Conservation (phyloP, 2,888 invertebrate genomes). For the Trichacis sp. region DNA sequence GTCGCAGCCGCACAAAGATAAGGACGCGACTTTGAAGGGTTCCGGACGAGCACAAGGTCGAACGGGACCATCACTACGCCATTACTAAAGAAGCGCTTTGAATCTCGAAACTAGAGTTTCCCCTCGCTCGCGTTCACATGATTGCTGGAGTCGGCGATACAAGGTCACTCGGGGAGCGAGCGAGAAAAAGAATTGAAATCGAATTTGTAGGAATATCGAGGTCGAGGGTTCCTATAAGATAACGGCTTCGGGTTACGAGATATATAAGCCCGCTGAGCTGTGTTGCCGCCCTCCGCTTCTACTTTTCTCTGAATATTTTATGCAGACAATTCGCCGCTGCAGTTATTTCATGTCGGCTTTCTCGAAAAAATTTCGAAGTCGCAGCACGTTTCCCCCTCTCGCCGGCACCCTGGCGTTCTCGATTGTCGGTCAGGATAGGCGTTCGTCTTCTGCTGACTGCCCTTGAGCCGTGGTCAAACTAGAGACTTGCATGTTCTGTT, state of each 20-base stretch:
- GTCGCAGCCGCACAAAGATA: slow-evolving; percentile 7
- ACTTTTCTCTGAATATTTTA: slow-evolving; percentile 64
- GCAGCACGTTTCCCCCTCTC: slow-evolving; percentile 54
- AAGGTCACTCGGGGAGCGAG: slow-evolving; percentile 12
- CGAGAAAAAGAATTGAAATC: slow-evolving; percentile 33
- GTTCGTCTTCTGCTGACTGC: slow-evolving; percentile 27
- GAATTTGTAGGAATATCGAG: slow-evolving; percentile 46
- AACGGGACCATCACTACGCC: slow-evolving; percentile 13
- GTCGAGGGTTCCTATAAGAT: slow-evolving; percentile 50
- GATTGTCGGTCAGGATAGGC: slow-evolving; percentile 55
- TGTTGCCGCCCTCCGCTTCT: slow-evolving; percentile 41
- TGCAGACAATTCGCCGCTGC: slow-evolving; percentile 65
- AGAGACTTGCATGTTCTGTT: too few species aligned
- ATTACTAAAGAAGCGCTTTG: background rate
- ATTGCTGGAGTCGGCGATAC: slow-evolving; percentile 12
- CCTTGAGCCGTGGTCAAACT: too few species aligned
- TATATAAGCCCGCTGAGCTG: slow-evolving; percentile 50
- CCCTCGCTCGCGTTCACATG: background rate
- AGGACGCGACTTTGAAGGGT: slow-evolving; percentile 10
- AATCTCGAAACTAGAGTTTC: background rate
- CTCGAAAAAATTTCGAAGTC: slow-evolving; percentile 58
- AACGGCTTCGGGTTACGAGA: slow-evolving; percentile 56
- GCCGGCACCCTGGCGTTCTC: slow-evolving; percentile 42
- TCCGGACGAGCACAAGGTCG: slow-evolving; percentile 13
- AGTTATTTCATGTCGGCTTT: slow-evolving; percentile 61